Evolutionary conservation across 2,888 invertebrate genomes (phyloP), one percentile per base, ranked within the genome.

Genomic region (Aleiodes testaceus): DNA sequence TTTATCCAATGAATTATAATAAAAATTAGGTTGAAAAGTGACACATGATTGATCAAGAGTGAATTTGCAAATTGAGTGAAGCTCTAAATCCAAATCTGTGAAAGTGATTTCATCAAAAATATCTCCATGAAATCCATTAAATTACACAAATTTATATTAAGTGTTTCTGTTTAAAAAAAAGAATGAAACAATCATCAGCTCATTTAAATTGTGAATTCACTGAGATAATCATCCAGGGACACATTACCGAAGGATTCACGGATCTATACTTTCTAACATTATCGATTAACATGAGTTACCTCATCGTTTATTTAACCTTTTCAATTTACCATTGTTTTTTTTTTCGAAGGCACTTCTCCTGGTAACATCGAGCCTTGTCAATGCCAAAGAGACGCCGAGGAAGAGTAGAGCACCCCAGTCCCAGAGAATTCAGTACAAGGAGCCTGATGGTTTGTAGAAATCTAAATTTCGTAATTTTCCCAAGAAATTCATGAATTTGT

Each of bases 381-480:
- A 81, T 71, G 63, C 72, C n/a, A 74, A 52, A 67, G 72, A 78
- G 20, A 72, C 74, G 63, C 71, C 74, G 36, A 76, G 83, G 44
- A 26, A 75, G 6, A 61, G 73, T 12, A 81, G 82, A 11, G 72
- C 80, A 2, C 79, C 83, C 0, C 84, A 82, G 70, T 80, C 81
- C 47, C 82, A 83, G 53, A 36, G 36, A 4, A 76, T 84, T 50
- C 80, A 80, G 50, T 85, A 86, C 75, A 78, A 76, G 66, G 81
- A 84, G 74, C 79, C 80, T 22, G 80, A 80, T 52, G 85, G 86
- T 87, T 70, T 80, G 76, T 74, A 65, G 30, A 30, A 36, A 42
- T 14, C 36, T 70, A 66, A 69, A 63, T 45, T 47, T 9, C 36
- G 11, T 36, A 6, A 11, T 6, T 7, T 36, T 36, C 2, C 6